Percentiles rank a stretch among this genome's conserved stretches.
These are phyloP conservation scores for Crypturellus tataupa DNA, from an alignment of 2,797 vertebrate species.

Conservation along the genomic window DNA sequence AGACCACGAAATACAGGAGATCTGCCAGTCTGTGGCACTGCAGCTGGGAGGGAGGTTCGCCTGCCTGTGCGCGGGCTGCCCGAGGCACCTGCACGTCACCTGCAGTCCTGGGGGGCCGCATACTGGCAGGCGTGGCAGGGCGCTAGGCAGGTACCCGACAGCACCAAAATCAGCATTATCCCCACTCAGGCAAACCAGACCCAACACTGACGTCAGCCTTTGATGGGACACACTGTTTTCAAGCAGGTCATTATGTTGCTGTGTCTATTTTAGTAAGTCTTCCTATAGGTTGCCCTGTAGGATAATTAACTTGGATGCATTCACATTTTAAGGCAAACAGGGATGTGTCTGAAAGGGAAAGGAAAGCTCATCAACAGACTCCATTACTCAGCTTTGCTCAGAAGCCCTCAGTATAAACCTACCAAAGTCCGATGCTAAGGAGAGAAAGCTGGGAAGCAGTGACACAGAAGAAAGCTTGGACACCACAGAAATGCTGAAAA, in stretches of 20 bases:
- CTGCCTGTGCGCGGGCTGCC: rapidly evolving
- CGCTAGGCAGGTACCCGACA: not conserved
- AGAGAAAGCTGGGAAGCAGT: not conserved
- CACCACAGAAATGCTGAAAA: not conserved
- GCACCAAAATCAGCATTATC: not conserved
- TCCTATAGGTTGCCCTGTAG: not conserved
- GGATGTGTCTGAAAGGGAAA: not conserved
- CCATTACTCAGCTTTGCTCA: rapidly evolving
- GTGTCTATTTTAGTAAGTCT: not conserved
- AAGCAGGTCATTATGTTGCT: not conserved
- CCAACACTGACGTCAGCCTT: not conserved
- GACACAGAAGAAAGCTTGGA: not conserved
- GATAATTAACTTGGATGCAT: not conserved
- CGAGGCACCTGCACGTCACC: not conserved
- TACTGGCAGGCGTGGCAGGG: not conserved
- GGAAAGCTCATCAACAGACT: not conserved
- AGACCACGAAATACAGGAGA: not conserved
- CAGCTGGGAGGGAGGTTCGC: not conserved
- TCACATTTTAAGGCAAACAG: not conserved
- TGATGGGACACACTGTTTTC: not conserved
- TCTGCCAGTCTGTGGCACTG: not conserved
- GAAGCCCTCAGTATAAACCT: not conserved
- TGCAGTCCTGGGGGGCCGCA: not conserved
- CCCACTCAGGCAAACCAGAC: not conserved
- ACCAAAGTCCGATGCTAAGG: not conserved